Evolutionary conservation across 2,113 vertebrate species (phyloP).

Genomic region (Uria lomvia): DNA sequence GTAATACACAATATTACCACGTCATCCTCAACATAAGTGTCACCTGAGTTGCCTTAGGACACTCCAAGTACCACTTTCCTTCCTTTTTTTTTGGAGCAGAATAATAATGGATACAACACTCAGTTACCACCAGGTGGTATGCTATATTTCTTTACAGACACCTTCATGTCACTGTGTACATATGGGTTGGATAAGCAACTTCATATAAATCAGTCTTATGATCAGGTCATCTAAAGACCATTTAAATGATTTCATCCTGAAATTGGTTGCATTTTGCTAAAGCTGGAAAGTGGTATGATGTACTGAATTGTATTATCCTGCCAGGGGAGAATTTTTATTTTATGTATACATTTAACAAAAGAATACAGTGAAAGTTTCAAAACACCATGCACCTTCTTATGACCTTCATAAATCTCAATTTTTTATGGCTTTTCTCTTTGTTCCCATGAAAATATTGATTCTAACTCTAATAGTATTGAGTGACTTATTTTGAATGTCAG

Average conservation of each 20-base stretch:
- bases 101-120: background rate
- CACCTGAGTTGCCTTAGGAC: background rate
- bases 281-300: background rate
- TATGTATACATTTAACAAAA: background rate
- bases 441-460: background rate
- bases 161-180: background rate
- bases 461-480: background rate
- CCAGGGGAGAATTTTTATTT: background rate
- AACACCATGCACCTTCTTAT: background rate
- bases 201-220: background rate
- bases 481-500: background rate
- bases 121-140: background rate
- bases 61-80: background rate
- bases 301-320: background rate
- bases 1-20: background rate
- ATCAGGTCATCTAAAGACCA: background rate
- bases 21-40: background rate
- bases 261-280: background rate
- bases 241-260: background rate
- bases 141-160: background rate
- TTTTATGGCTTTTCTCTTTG: background rate
- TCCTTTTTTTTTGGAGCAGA: background rate
- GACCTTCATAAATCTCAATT: background rate
- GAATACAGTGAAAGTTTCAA: background rate
- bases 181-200: background rate